Evolutionary conservation across 2,113 vertebrate species (phyloP).

Genomic region (Choloepus hoffmanni): DNA sequence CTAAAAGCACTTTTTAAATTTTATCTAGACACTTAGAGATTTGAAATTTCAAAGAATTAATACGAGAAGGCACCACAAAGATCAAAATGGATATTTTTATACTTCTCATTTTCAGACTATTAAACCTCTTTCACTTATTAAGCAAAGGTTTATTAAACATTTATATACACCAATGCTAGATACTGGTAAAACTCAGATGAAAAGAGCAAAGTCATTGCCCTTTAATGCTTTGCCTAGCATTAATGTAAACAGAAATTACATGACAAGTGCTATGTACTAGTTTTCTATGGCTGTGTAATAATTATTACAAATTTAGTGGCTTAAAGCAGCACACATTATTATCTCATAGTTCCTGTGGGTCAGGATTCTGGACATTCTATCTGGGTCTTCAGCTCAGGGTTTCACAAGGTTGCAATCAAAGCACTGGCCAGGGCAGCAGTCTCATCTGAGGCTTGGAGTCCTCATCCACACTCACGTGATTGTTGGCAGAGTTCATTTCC

Average conservation of each 20-base stretch:
- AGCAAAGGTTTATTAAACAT: not conserved
- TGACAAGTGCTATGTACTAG: not conserved
- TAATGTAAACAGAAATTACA: not conserved
- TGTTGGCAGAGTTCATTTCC: not conserved
- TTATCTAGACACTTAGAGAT: not conserved
- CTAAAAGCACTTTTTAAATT: not conserved
- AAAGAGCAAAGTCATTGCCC: not conserved
- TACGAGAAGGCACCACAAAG: not conserved
- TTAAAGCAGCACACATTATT: not conserved
- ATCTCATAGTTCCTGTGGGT: not conserved
- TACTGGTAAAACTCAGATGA: not conserved
- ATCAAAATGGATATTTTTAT: not conserved
- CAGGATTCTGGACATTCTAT: not conserved
- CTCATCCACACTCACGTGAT: not conserved
- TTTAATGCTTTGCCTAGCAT: not conserved
- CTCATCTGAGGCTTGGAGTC: not conserved
- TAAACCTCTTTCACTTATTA: not conserved
- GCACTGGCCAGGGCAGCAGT: not conserved
- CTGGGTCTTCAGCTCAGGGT: not conserved
- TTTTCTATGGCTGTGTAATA: not conserved
- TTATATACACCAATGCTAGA: not conserved
- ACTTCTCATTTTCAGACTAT: constrained; percentile 45
- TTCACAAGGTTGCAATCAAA: not conserved
- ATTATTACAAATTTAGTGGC: not conserved
- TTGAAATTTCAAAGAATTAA: constrained; percentile 39